A percentile compares a stretch with the other conserved stretches of the same genome.
Evolutionary conservation across 2,888 invertebrate genomes (phyloP).

Genomic region (Zele albiditarsus): DNA sequence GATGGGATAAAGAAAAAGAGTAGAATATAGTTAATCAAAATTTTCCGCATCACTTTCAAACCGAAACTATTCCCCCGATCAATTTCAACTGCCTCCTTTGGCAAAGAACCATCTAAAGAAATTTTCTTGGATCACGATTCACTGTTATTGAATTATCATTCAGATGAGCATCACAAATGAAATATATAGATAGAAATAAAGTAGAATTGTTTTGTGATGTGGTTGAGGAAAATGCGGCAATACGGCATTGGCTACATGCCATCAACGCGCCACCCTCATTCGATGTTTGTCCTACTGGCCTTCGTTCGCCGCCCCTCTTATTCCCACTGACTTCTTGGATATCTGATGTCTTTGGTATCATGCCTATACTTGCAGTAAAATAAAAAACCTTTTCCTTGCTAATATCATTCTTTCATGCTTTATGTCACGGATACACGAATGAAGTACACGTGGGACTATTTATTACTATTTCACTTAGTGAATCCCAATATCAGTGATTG

Average conservation of each 20-base stretch:
- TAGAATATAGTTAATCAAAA: slow-evolving; percentile 37
- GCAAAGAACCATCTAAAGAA: slow-evolving; percentile 4
- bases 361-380: slow-evolving; percentile 8
- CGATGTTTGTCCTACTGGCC: slow-evolving; percentile 50
- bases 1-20: slow-evolving; percentile 12
- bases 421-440: not conserved
- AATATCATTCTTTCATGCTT: not conserved
- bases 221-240: slow-evolving; percentile 64
- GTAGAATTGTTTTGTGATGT: slow-evolving; percentile 48
- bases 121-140: slow-evolving; percentile 12
- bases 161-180: slow-evolving; percentile 36
- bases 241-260: slow-evolving; percentile 66
- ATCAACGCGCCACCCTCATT: slow-evolving; percentile 55
- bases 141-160: slow-evolving; percentile 37
- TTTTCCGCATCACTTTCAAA: slow-evolving; percentile 14
- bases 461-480: not conserved
- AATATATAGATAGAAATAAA: slow-evolving; percentile 46
- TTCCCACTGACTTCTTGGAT: slow-evolving; percentile 25
- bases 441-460: not conserved
- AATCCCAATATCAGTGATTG: not conserved
- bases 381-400: not conserved
- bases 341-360: slow-evolving; percentile 23
- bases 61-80: not conserved
- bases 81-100: not conserved
- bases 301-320: slow-evolving; percentile 48